Conservation (phyloP, 2,888 invertebrate genomes). For the Zootermopsis nevadensis region DNA sequence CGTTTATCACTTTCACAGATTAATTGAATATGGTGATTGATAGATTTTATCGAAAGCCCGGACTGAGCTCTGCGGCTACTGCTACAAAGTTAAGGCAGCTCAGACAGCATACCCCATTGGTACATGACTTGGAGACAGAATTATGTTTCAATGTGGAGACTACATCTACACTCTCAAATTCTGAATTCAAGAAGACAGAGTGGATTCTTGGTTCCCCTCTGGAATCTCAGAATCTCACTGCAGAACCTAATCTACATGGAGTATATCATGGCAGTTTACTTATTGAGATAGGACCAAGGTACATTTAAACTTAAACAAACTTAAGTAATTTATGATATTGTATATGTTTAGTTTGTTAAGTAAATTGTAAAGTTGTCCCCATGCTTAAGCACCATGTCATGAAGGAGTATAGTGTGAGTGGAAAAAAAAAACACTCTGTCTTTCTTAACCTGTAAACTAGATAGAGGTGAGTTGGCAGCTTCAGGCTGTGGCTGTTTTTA, state of each 20-base stretch:
- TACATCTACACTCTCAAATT: constrained; percentile 67
- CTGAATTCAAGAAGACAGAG: constrained; percentile 73
- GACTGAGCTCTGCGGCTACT: constrained; percentile 57
- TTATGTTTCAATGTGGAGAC: constrained; percentile 84
- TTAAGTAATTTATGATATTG: constrained; percentile 4
- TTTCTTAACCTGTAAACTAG: no score
- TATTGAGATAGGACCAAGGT: constrained; percentile 93
- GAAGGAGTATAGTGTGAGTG: no score
- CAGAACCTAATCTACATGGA: constrained; percentile 65
- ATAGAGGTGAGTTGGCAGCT: no score
- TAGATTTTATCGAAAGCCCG: constrained; percentile 58
- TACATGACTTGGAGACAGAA: constrained; percentile 75
- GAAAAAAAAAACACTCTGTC: no score
- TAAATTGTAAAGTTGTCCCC: no score
- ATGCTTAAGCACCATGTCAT: no score
- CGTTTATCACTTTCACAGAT: not conserved
- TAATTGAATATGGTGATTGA: constrained; percentile 53
- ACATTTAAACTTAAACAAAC: not conserved
- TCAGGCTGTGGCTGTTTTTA: no score
- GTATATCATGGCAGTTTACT: constrained; percentile 65
- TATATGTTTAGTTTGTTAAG: no score
- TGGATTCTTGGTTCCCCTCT: constrained; percentile 85
- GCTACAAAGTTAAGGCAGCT: constrained; percentile 56
- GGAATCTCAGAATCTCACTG: constrained; percentile 69
- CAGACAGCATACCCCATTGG: constrained; percentile 55